Evolutionary conservation across 53 echinoderm and acorn worm genomes (phyloP), one percentile per base, ranked within the genome.

Genomic region (Crossaster papposus): DNA sequence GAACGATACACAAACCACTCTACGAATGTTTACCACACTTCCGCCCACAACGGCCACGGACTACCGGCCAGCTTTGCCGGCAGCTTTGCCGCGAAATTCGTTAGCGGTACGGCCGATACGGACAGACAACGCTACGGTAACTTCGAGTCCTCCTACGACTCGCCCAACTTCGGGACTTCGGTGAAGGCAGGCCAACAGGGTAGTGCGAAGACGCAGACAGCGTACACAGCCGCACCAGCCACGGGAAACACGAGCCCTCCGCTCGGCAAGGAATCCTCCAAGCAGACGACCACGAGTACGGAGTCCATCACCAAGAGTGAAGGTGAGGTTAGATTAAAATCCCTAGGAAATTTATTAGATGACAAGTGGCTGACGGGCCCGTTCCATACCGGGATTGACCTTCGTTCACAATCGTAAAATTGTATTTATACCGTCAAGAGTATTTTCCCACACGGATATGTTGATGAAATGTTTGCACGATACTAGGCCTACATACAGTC

Each of bases 11-110:
- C 73, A 33, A 90, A 83, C 76, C 90, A 90, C 74, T 76, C 76
- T 36, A 83, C 90, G 26, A 83, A 82, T 64, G 89, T 79, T 8
- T 82, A 82, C 83, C 82, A 82, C 37, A 20, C 90, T 4, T 53
- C 89, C 26, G 82, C 82, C 32, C 90, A 90, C 76, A 90, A 90
- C 70, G 83, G 90, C 26, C 90, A 90, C 71, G 90, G 90, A 38
- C 74, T 90, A 82, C 90, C 90, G 68, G 77, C 90, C 18, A 90
- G 90, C 35, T 77, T 90, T 20, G 90, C 90, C 54, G 82, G 90
- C 22, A 82, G 82, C 64, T 90, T 90, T 37, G 90, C 90, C 71
- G 90, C 90, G 9, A 90, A 90, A 83, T 90, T 90, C 83, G 90
- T 83, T 38, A 77, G 83, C 76, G 90, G 90, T 22, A 31, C 90